These are phyloP conservation scores for Callocephalon fimbriatum DNA, from an alignment of 2,113 vertebrate genomes.

Conservation along the genomic window DNA sequence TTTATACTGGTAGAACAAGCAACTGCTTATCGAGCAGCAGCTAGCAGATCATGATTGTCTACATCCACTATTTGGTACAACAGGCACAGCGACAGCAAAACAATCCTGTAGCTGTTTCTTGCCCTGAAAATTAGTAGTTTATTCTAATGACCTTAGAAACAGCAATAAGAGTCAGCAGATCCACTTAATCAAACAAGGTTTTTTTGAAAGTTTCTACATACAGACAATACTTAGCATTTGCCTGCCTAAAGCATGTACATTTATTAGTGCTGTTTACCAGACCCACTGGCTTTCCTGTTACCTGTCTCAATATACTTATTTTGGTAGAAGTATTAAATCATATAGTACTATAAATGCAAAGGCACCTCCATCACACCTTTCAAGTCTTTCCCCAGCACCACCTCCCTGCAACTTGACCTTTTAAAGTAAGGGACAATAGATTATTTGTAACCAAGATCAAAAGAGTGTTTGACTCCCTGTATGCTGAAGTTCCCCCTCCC, in stretches of 20 bases:
- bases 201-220: neutral
- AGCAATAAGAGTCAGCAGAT: neutral
- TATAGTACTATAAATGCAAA: conserved; percentile 25
- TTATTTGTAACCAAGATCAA: neutral
- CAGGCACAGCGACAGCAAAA: conserved; percentile 11
- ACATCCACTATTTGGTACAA: conserved; percentile 52
- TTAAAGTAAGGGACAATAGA: neutral
- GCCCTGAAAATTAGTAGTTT: conserved; percentile 28
- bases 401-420: neutral
- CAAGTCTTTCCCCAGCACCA: neutral
- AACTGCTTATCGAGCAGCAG: neutral
- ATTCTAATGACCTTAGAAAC: neutral
- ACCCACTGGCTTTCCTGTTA: neutral
- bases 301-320: neutral
- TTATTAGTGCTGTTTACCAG: neutral
- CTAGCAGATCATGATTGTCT: conserved; percentile 53
- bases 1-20: neutral
- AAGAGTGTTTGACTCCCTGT: neutral
- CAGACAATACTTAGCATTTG: neutral
- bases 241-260: neutral
- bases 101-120: neutral
- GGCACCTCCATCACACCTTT: conserved; percentile 32
- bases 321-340: neutral
- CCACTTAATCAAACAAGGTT: conserved; percentile 4
- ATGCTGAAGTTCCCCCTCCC: neutral